Base-by-base conservation (phyloP, 2,888 invertebrate genomes). In the Plagodis dolabraria region DNA sequence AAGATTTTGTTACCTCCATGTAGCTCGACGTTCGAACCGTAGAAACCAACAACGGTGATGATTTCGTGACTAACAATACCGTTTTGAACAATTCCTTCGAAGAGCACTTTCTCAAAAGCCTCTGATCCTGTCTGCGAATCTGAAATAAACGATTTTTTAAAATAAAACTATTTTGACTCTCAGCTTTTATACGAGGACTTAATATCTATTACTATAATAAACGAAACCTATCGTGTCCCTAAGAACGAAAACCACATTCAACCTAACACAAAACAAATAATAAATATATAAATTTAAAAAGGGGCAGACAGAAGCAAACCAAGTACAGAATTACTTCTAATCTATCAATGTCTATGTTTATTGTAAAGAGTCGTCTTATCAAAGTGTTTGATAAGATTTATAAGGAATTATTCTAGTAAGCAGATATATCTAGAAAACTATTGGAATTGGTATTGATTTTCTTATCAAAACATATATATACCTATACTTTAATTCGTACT, bases 81-180 rank as follows among this genome's bases (percentile, higher is more conserved):
- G 6, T 63, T 63, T 61, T 76, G 70, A 42, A 87, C 56, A 11
- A 72, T 58, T 64, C 91, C 91, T 57, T 71, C 73, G 55, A 82
- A 90, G 0, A 89, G 63, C 57, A 85, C 70, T 69, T 80, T 84
- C 2, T 82, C 80, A 60, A 91, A 91, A 9, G 61, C 53, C 53
- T 68, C 69, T 10, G 68, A 53, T 52, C 50, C 74, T 47, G 49
- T 49, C 38, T 69, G 67, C 45, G 47, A 57, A 63, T 69, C 81
- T 80, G 63, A 60, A 67, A 59, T 12, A 53, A 46, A n/a, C 22
- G 34, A 56, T 22, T 22, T 22, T 22, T 22, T 22, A 2, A 2
- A 1, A 22, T 22, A 22, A n/a, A 22, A 22, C 22, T 22, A 22
- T 22, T 22, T 22, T 22, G 22, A 2, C 4, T 22, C 22, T 2